These are phyloP conservation scores for Hirtodrosophila cameraria DNA, from an alignment of 2,888 invertebrate species.

Conservation along the genomic window DNA sequence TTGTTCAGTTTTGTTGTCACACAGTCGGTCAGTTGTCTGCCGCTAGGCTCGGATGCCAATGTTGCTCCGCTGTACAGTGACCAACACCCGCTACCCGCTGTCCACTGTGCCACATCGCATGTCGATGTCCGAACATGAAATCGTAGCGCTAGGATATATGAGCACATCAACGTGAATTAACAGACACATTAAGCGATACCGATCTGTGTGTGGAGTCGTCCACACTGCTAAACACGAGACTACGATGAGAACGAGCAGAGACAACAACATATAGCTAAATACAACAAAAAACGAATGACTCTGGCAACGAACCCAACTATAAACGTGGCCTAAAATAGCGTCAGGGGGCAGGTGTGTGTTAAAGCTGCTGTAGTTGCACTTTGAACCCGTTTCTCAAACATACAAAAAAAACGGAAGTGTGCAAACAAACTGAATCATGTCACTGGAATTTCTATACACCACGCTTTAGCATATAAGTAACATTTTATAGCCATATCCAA, in stretches of 20 bases:
- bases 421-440: constrained; percentile 60
- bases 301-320: constrained; percentile 63
- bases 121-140: constrained; percentile 68
- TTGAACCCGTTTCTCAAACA: constrained; percentile 41
- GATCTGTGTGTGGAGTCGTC: constrained; percentile 58
- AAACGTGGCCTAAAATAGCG: constrained; percentile 1
- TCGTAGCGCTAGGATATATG: constrained; percentile 76
- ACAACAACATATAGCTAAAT: constrained; percentile 11
- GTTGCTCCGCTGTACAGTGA: not conserved
- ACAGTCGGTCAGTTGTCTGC: constrained; percentile 37
- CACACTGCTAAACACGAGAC: constrained; percentile 59
- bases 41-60: constrained; percentile 27
- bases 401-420: constrained; percentile 72
- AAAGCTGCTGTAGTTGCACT: constrained; percentile 39
- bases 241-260: constrained; percentile 29
- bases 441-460: constrained; percentile 45
- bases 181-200: constrained; percentile 78
- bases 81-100: not conserved
- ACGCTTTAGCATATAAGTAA: constrained; percentile 52
- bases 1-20: constrained; percentile 29
- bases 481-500: constrained; percentile 72
- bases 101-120: constrained; percentile 51
- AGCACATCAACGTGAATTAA: constrained; percentile 79
- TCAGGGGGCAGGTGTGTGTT: not conserved
- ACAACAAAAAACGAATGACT: constrained; percentile 67